Base-by-base conservation (phyloP, 2,797 vertebrate species). In the Tamandua tetradactyla region DNA sequence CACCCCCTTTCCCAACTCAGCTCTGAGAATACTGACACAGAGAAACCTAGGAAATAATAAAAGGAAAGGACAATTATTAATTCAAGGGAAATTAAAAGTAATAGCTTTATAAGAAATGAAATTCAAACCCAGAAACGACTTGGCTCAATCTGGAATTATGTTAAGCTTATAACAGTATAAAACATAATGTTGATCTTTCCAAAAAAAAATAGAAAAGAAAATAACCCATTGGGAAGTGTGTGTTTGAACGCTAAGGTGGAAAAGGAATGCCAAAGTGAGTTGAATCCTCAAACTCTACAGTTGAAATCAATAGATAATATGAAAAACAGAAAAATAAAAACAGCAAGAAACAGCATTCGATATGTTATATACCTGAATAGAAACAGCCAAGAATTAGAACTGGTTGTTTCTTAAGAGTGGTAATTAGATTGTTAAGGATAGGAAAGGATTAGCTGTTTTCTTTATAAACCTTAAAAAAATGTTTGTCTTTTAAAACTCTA, bases 401-500 rank as follows among this genome's bases (percentile, higher is more conserved):
- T 69, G 32, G 32, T 61, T 89, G 27, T 82, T 32, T 91, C 17
- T 22, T 85, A 79, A 87, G 49, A 81, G 18, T 30, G 71, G 11
- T 57, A 64, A 30, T 76, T 57, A 74, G 11, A 13, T 86, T 95
- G 32, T n/a, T 52, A 80, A 11, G 35, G 25, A 49, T 55, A 47
- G 11, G 35, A 91, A 90, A 79, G n/a, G 3, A 62, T 71, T 14
- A 89, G n/a, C 27, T 87, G 1, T 89, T 94, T 82, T 66, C 35
- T 71, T 64, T 55, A 78, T 52, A 78, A 86, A 64, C 55, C 4
- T 89, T 86, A 81, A 15, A 85, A 61, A 62, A 85, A 75, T 62
- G 15, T 35, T 81, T 94, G 10, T 42, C 52, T 92, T 92, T 87
- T 69, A 85, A 86, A 94, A 72, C 37, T 35, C 27, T 37, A 10